Evolutionary conservation across 2,888 invertebrate species (phyloP).

Genomic region (Disparrhopalites patrizii): DNA sequence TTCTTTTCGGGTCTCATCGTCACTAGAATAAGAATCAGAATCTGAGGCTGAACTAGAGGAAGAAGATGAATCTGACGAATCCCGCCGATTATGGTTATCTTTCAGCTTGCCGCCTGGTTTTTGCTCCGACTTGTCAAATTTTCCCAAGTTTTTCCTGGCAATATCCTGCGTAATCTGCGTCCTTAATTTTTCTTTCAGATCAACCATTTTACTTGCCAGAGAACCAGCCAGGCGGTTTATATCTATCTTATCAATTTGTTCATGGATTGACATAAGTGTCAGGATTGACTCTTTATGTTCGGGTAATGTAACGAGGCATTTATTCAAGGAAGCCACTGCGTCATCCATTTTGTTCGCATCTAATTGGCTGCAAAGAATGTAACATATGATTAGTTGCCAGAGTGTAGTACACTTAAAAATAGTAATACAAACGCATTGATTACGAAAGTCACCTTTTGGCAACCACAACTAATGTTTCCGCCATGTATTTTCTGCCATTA

Average conservation of each 20-base stretch:
- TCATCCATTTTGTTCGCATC: conserved; percentile 81
- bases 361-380: conserved; percentile 62
- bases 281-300: conserved; percentile 75
- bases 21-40: conserved; percentile 33
- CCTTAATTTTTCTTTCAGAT: conserved; percentile 65
- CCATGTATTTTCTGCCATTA: conserved; percentile 90
- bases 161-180: conserved; percentile 52
- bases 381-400: neutral
- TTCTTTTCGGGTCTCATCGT: conserved; percentile 49
- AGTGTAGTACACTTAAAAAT: neutral
- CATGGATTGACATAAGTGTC: conserved; percentile 36
- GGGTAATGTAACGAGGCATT: conserved; percentile 76
- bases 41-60: conserved; percentile 34
- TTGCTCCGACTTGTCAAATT: conserved; percentile 10
- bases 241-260: conserved; percentile 38
- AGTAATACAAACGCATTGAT: neutral
- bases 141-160: conserved; percentile 42
- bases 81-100: conserved; percentile 23
- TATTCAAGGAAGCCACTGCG: conserved; percentile 75
- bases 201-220: conserved; percentile 53
- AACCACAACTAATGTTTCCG: conserved; percentile 84
- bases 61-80: conserved; percentile 36
- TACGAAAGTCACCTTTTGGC: conserved; percentile 60
- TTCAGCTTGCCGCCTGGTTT: conserved; percentile 49
- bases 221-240: conserved; percentile 32